A percentile compares a stretch with the other conserved stretches of the same genome.
These are phyloP conservation scores for Drosophila lini DNA, from an alignment of 1,140 invertebrate species.

Conservation along the genomic window DNA sequence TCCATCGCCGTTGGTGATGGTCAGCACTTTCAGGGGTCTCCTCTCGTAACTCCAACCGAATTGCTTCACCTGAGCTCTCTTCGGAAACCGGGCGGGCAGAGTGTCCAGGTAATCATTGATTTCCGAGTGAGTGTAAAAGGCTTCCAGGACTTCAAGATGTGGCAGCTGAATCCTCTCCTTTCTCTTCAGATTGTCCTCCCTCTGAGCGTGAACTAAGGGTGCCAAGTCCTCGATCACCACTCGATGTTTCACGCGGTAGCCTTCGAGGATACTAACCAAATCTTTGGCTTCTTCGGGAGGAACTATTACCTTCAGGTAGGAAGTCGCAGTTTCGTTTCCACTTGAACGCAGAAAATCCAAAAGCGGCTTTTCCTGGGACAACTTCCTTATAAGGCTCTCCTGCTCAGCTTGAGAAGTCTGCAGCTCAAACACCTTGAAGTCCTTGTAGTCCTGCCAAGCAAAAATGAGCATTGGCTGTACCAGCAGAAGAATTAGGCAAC, in stretches of 20 bases:
- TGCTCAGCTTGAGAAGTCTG: slow-evolving; percentile 2
- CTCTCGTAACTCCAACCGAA: slow-evolving; percentile 85
- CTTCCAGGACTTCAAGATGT: slow-evolving; percentile 52
- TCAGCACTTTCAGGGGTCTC: slow-evolving; percentile 85
- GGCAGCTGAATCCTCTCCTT: slow-evolving; percentile 38
- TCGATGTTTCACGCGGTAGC: slow-evolving; percentile 49
- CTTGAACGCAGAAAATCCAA: slow-evolving; percentile 48
- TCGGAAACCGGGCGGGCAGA: slow-evolving; percentile 84
- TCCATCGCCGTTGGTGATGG: slow-evolving; percentile 84
- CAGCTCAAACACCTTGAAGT: slow-evolving; percentile 62
- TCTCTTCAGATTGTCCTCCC: slow-evolving; percentile 42
- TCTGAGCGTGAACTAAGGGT: slow-evolving; percentile 34
- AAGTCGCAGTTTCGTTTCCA: slow-evolving; percentile 17
- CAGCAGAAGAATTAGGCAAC: slow-evolving; percentile 27
- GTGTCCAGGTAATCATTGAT: slow-evolving; percentile 85
- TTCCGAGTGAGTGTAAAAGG: slow-evolving; percentile 79
- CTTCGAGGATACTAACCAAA: slow-evolving; percentile 55
- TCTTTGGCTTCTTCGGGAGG: slow-evolving; percentile 54
- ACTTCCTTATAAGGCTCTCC: slow-evolving; percentile 16
- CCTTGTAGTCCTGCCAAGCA: slow-evolving; percentile 72
- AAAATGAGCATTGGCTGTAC: slow-evolving; percentile 23
- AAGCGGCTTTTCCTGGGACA: slow-evolving; percentile 16
- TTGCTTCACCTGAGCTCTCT: slow-evolving; percentile 82
- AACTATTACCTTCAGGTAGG: slow-evolving; percentile 69
- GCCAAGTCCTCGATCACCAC: slow-evolving; percentile 78